phyloP scores from a whole-genome alignment of 2,797 vertebrate species.

The Babyrousa celebensis region DNA sequence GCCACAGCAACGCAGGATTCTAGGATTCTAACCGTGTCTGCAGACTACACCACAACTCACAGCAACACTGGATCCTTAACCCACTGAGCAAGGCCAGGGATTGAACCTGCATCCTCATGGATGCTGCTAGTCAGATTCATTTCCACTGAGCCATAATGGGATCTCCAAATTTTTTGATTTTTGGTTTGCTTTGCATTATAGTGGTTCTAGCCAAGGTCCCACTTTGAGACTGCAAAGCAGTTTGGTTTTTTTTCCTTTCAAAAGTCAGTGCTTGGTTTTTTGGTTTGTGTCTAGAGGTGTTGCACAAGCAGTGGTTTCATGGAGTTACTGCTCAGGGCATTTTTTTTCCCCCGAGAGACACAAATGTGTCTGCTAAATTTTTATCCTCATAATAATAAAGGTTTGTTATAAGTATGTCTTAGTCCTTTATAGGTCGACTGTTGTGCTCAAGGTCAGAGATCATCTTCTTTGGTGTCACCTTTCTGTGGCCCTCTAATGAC shows the following conservation, averaged over 20 bases:
- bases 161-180: background rate
- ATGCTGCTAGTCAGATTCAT: no score
- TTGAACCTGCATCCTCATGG: no score
- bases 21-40: no score
- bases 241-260: background rate
- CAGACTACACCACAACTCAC: no score
- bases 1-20: no score
- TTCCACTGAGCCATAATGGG: no score
- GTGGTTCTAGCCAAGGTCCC: background rate
- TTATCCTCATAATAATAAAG: constrained; percentile 1
- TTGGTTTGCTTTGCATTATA: constrained; percentile 1
- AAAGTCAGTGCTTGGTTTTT: background rate
- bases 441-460: background rate
- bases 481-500: background rate
- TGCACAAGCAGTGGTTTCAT: background rate
- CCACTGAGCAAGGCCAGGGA: no score
- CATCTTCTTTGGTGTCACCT: background rate
- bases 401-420: background rate
- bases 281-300: background rate
- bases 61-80: no score
- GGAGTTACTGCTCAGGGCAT: background rate
- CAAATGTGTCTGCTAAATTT: background rate
- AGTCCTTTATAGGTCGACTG: background rate
- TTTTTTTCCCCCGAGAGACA: background rate
- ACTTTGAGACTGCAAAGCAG: background rate